Evolutionary conservation across 2,888 invertebrate species (phyloP).

Genomic region (Anaspis maculata): DNA sequence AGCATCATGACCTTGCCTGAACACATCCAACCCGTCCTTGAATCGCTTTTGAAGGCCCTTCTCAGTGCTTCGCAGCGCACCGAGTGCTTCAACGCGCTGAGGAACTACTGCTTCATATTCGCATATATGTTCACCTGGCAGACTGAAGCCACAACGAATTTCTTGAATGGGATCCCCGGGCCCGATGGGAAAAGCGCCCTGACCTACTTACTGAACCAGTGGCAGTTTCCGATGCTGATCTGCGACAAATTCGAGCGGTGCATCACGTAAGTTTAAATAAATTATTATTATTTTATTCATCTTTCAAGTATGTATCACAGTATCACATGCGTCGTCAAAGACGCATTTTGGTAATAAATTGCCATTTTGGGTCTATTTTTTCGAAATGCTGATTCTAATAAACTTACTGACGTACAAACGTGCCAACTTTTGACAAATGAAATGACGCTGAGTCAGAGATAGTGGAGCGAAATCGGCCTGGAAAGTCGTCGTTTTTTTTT

Average conservation of each 20-base stretch:
- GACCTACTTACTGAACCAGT: slow-evolving; percentile 19
- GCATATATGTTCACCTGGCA: slow-evolving; percentile 22
- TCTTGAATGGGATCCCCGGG: slow-evolving; percentile 22
- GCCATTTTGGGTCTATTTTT: neutral
- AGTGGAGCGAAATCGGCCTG: too few relatives aligned
- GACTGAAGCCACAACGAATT: slow-evolving; percentile 18
- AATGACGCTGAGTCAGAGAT: too few relatives aligned
- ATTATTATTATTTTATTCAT: too few relatives aligned
- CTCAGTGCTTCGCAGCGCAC: slow-evolving; percentile 16
- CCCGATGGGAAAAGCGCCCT: slow-evolving; percentile 24
- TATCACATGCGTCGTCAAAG: too few relatives aligned
- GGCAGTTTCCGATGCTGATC: slow-evolving; percentile 14
- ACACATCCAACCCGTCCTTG: slow-evolving; percentile 18
- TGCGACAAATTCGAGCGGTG: slow-evolving; percentile 19
- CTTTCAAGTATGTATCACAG: too few relatives aligned
- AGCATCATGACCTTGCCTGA: slow-evolving; percentile 20
- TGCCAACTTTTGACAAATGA: too few relatives aligned
- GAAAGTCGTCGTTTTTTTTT: too few relatives aligned
- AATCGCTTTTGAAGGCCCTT: slow-evolving; percentile 19
- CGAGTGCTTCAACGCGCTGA: slow-evolving; percentile 8
- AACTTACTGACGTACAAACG: too few relatives aligned
- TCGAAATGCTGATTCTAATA: too few relatives aligned
- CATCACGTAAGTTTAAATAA: slow-evolving; percentile 19
- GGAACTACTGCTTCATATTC: slow-evolving; percentile 19
- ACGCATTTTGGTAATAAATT: neutral